A percentile compares a stretch with the other conserved stretches of the same genome.
Conservation (phyloP, 2,113 vertebrate genomes). For the Lampris incognitus region DNA sequence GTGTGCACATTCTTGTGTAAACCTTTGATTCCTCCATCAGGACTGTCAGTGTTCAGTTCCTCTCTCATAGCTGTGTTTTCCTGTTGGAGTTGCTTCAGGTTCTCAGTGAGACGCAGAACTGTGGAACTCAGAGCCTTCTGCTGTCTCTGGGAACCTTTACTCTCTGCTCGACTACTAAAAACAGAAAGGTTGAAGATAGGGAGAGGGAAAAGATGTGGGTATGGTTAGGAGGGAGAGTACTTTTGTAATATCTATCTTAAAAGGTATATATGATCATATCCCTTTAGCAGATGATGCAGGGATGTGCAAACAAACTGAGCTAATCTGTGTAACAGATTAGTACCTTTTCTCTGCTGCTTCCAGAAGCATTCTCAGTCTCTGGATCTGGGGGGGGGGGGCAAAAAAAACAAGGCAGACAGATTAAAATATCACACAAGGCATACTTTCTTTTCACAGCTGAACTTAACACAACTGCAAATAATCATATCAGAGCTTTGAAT, state of each 20-base stretch:
- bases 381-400: conserved; percentile 80
- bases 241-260: too few species aligned
- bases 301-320: neutral
- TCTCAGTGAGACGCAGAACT: conserved; percentile 85
- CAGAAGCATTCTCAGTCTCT: conserved; percentile 86
- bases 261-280: too few species aligned
- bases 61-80: conserved; percentile 88
- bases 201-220: neutral
- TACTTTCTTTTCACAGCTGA: conserved; percentile 13
- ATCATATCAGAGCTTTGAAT: neutral
- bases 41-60: conserved; percentile 83
- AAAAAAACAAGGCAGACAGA: neutral
- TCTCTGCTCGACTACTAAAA: conserved; percentile 78
- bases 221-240: too few species aligned
- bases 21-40: conserved; percentile 82
- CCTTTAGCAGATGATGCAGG: too few species aligned
- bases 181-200: neutral
- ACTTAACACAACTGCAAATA: neutral
- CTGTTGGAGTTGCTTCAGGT: conserved; percentile 85
- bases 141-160: conserved; percentile 79
- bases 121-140: conserved; percentile 85
- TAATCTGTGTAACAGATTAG: neutral
- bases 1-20: neutral
- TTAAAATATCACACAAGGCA: neutral
- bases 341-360: conserved; percentile 88